Conservation (phyloP, 2,113 vertebrate genomes). For the Eulacestoma nigropectus region DNA sequence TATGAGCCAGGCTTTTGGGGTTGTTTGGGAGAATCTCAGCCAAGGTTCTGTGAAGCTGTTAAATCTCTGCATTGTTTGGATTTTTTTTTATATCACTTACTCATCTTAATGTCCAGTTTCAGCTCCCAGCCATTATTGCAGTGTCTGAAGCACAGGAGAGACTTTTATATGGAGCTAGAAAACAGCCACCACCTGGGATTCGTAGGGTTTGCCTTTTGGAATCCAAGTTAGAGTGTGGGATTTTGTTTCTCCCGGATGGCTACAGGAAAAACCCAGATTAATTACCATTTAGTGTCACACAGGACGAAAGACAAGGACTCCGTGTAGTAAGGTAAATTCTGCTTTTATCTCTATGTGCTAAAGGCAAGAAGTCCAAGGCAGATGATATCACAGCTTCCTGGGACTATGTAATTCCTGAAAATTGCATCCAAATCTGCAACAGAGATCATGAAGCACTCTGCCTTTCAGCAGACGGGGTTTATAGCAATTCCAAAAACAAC, state of each 20-base stretch:
- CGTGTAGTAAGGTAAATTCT: neutral
- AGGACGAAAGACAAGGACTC: neutral
- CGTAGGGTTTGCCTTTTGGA: neutral
- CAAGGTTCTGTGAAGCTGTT: neutral
- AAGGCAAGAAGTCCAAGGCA: neutral
- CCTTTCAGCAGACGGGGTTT: neutral
- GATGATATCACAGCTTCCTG: neutral
- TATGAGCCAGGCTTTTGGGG: neutral
- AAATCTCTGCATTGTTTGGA: neutral
- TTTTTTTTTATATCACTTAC: neutral
- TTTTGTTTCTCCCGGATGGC: neutral
- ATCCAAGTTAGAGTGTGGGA: neutral
- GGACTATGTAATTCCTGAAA: neutral
- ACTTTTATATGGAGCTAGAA: neutral
- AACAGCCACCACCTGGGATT: neutral
- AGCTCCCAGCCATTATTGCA: neutral
- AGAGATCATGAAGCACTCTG: neutral
- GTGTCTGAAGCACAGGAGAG: neutral
- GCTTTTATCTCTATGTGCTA: neutral
- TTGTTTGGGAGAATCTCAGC: neutral
- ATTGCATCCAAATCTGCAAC: neutral
- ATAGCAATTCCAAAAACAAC: neutral
- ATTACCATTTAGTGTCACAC: neutral
- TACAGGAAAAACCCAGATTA: neutral
- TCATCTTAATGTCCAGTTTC: neutral